Conservation (phyloP, 2,797 vertebrate species). For the Nannoperca obscura region DNA sequence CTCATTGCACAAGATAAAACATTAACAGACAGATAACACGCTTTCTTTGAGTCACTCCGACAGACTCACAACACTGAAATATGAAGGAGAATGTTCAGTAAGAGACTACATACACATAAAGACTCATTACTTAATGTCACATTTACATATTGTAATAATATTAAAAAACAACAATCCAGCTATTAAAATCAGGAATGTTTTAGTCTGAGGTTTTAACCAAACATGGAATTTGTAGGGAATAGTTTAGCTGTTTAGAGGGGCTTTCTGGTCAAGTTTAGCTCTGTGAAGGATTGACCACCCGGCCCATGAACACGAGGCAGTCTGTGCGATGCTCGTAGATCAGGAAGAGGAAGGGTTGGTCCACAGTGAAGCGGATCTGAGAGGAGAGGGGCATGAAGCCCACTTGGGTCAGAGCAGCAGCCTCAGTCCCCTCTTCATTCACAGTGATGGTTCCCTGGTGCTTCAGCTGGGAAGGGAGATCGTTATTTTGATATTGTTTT, state of each 20-base stretch:
- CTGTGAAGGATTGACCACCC: constrained; percentile 90
- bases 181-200: constrained; percentile 16
- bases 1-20: constrained; percentile 60
- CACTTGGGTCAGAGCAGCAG: constrained; percentile 90
- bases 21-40: constrained; percentile 64
- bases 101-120: constrained; percentile 13
- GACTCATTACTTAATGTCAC: constrained; percentile 12
- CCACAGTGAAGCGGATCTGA: constrained; percentile 91
- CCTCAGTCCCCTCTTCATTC: constrained; percentile 97
- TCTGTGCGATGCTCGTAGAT: constrained; percentile 96
- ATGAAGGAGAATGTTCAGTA: constrained; percentile 28
- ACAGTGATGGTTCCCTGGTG: constrained; percentile 97
- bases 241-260: constrained; percentile 6
- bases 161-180: constrained; percentile 13
- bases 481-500: constrained; percentile 22
- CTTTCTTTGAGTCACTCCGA: constrained; percentile 23
- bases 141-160: constrained; percentile 25
- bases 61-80: constrained; percentile 21
- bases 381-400: constrained; percentile 97
- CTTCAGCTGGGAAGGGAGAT: constrained; percentile 86
- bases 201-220: neutral
- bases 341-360: constrained; percentile 95
- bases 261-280: constrained; percentile 67
- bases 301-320: constrained; percentile 95
- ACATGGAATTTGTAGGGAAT: constrained; percentile 2